Conservation (phyloP, 92 coral and sea anemone genomes). For the Porites cylindrica region DNA sequence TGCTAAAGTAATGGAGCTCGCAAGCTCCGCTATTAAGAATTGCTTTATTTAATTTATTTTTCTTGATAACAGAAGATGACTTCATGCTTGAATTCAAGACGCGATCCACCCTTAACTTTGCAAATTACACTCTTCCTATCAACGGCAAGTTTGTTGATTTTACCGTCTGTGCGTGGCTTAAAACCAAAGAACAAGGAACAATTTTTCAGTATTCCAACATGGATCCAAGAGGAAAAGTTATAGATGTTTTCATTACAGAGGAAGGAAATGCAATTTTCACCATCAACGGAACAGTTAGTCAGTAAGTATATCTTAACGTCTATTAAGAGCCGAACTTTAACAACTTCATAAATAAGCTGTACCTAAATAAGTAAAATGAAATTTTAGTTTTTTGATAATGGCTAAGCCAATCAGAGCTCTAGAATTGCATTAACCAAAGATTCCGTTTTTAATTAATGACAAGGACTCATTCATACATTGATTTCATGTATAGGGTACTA, state of each 20-base stretch:
- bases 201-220: neutral
- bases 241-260: neutral
- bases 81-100: neutral
- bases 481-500: too few relatives aligned
- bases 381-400: too few relatives aligned
- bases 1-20: too few relatives aligned
- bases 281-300: neutral
- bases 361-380: too few relatives aligned
- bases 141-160: neutral
- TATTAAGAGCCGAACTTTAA: too few relatives aligned
- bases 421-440: too few relatives aligned
- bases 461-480: too few relatives aligned
- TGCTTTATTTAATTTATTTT: neutral
- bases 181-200: neutral
- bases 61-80: neutral
- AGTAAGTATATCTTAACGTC: neutral
- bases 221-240: neutral
- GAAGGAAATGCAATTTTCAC: neutral
- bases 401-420: too few relatives aligned
- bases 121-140: neutral
- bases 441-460: too few relatives aligned
- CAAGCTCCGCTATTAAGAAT: too few relatives aligned
- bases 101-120: neutral
- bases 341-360: too few relatives aligned
- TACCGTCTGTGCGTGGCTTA: slow-evolving; percentile 1